These are phyloP conservation scores for Garrulus glandarius DNA, from an alignment of 2,797 vertebrate genomes.

Conservation along the genomic window DNA sequence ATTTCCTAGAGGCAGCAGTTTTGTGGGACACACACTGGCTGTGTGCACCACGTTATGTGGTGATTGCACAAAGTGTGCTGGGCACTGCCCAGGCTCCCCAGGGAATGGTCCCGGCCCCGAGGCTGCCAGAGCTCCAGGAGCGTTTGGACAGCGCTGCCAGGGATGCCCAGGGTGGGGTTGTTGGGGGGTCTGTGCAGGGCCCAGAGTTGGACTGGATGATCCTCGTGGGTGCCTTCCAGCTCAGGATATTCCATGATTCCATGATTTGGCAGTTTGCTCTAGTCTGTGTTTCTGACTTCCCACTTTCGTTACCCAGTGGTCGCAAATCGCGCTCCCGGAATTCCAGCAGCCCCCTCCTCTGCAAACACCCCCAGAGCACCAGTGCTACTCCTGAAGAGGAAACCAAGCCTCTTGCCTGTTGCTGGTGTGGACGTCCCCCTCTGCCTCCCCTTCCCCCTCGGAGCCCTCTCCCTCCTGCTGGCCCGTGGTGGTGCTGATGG, in stretches of 20 bases:
- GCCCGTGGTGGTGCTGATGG: conserved; percentile 94
- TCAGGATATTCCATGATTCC: not conserved
- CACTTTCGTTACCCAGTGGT: not conserved
- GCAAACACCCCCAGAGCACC: not conserved
- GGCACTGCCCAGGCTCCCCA: not conserved
- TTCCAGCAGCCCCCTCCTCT: not conserved
- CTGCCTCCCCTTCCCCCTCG: conserved; percentile 90
- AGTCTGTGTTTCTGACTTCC: not conserved
- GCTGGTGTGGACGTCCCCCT: conserved; percentile 93
- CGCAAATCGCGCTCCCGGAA: accelerated
- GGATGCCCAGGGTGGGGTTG: not conserved
- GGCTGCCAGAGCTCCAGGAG: not conserved
- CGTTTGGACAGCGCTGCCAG: accelerated
- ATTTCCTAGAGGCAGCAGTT: not conserved
- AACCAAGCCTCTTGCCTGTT: conserved; percentile 83
- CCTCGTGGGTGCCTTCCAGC: not conserved
- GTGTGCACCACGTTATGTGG: accelerated
- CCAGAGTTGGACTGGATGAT: not conserved
- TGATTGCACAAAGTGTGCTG: not conserved
- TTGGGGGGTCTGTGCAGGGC: not conserved
- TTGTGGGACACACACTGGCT: not conserved
- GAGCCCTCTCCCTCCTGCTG: conserved; percentile 98
- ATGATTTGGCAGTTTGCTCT: not conserved
- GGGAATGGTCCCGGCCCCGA: accelerated
- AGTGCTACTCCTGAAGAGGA: accelerated